These are phyloP conservation scores for Drosophila ananassae DNA, from an alignment of 1,140 invertebrate genomes.

Conservation along the genomic window DNA sequence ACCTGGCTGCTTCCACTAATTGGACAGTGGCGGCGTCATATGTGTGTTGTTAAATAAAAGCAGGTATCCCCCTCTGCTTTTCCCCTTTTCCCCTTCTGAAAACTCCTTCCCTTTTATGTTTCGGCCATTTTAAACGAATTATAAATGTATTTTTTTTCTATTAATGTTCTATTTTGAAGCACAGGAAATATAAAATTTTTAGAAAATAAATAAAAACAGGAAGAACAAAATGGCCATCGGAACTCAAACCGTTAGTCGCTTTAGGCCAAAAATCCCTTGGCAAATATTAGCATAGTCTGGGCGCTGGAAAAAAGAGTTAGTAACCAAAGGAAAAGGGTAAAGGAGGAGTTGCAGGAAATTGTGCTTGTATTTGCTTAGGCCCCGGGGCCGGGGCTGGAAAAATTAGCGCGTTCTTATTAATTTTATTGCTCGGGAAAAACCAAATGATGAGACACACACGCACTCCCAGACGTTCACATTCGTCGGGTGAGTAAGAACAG, in stretches of 20 bases:
- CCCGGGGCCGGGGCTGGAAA: slow-evolving; percentile 51
- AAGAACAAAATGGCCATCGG: slow-evolving; percentile 62
- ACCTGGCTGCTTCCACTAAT: slow-evolving; percentile 66
- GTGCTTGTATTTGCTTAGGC: slow-evolving; percentile 66
- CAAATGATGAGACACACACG: slow-evolving; percentile 66
- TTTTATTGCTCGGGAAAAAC: slow-evolving; percentile 81
- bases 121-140: slow-evolving; percentile 58
- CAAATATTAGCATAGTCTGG: slow-evolving; percentile 75
- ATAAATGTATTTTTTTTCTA: slow-evolving; percentile 35
- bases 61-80: slow-evolving; percentile 20
- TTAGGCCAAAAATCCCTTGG: slow-evolving; percentile 49
- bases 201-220: slow-evolving; percentile 9
- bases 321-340: slow-evolving; percentile 2
- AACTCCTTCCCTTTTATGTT: slow-evolving; percentile 15
- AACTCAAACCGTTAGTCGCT: slow-evolving; percentile 16
- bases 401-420: slow-evolving; percentile 83
- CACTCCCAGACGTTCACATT: slow-evolving; percentile 23
- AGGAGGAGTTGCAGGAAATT: slow-evolving; percentile 57
- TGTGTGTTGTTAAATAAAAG: slow-evolving; percentile 50
- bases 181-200: neutral
- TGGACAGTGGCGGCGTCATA: slow-evolving; percentile 60
- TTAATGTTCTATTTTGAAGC: neutral
- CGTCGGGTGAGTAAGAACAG: slow-evolving; percentile 36
- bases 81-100: slow-evolving; percentile 16
- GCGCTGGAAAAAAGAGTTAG: slow-evolving; percentile 36